Conservation (phyloP, 2,888 invertebrate species). For the Timema cristinae region DNA sequence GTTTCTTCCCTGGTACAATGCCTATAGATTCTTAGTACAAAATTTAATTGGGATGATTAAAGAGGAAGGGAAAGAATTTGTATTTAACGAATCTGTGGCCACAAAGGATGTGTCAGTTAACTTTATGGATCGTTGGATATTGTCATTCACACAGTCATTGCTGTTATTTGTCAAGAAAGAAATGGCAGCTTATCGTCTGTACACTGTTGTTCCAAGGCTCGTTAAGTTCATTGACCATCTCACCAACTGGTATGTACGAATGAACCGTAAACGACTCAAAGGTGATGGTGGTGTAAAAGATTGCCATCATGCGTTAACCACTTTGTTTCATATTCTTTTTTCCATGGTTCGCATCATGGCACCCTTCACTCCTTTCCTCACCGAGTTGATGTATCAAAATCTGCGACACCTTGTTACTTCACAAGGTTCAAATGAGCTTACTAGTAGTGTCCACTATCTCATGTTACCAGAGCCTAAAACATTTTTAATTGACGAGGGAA, state of each 20-base stretch:
- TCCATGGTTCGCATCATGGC: conserved; percentile 92
- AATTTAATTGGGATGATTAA: conserved; percentile 77
- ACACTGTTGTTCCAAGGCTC: conserved; percentile 90
- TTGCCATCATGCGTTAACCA: conserved; percentile 78
- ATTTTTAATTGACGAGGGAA: conserved; percentile 71
- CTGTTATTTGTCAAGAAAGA: conserved; percentile 83
- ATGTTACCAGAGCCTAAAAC: conserved; percentile 71
- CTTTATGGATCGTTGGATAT: conserved; percentile 96
- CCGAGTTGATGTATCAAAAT: conserved; percentile 92
- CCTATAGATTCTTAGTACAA: conserved; percentile 89
- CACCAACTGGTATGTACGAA: conserved; percentile 98
- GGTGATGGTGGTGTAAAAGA: conserved; percentile 81
- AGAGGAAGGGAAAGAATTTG: conserved; percentile 46
- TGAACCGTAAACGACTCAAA: conserved; percentile 93
- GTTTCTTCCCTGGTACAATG: conserved; percentile 95
- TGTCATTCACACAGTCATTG: conserved; percentile 93
- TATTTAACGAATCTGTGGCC: conserved; percentile 42
- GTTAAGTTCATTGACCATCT: conserved; percentile 96
- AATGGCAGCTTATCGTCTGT: conserved; percentile 91
- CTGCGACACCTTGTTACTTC: conserved; percentile 62
- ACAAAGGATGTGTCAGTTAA: conserved; percentile 50
- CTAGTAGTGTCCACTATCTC: conserved; percentile 82
- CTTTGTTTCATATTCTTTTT: conserved; percentile 82
- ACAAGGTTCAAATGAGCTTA: conserved; percentile 36
- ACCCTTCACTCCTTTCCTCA: conserved; percentile 94